phyloP scores from a whole-genome alignment of 2,797 vertebrate genomes.

The Urocyon cinereoargenteus region DNA sequence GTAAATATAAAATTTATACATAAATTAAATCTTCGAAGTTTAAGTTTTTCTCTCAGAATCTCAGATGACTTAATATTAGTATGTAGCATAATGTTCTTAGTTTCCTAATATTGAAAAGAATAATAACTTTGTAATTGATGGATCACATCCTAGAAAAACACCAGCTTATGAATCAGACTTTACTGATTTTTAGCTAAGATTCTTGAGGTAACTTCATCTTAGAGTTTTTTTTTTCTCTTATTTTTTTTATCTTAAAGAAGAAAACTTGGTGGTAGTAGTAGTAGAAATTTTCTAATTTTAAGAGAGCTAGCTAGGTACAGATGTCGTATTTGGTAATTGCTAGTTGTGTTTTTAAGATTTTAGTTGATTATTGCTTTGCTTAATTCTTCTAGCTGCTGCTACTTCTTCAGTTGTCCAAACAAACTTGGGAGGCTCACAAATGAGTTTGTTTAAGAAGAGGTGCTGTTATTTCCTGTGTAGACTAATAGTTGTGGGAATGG shows the following conservation, averaged over 20 bases:
- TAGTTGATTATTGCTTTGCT: neutral
- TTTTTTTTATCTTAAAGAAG: conserved; percentile 46
- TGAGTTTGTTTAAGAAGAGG: neutral
- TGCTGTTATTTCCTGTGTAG: neutral
- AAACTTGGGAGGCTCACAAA: conserved; percentile 10
- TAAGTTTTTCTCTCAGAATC: neutral
- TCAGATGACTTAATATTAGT: conserved; percentile 30
- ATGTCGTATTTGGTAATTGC: neutral
- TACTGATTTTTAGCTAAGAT: neutral
- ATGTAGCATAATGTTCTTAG: neutral
- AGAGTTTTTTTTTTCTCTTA: neutral
- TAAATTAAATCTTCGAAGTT: neutral
- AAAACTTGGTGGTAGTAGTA: neutral
- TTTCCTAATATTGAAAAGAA: neutral
- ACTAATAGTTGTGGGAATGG: neutral
- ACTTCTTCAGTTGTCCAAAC: neutral
- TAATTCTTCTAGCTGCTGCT: neutral
- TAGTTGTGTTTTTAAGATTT: neutral
- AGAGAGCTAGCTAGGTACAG: neutral
- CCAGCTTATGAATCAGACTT: neutral
- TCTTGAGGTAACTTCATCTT: neutral
- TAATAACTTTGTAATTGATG: neutral
- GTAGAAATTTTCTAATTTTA: neutral
- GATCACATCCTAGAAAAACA: neutral
- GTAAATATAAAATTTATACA: neutral